phyloP scores from a whole-genome alignment of 2,113 vertebrate genomes.

The Myotis lucifugus region DNA sequence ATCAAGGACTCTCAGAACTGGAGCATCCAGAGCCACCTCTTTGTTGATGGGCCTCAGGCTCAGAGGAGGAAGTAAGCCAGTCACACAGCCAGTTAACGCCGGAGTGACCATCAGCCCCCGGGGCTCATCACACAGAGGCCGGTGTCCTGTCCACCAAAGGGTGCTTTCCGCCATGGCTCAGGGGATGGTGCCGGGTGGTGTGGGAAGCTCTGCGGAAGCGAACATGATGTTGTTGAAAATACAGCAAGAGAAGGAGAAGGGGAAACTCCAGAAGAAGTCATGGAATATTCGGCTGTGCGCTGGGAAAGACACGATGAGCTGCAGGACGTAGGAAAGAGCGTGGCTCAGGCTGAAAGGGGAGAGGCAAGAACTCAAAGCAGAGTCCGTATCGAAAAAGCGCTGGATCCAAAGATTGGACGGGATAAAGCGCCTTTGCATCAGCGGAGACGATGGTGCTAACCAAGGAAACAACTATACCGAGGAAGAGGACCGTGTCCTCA shows the following conservation, averaged over 20 bases:
- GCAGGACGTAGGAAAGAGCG: background rate
- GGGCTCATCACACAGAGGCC: fast-evolving
- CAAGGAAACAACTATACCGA: background rate
- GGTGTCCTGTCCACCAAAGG: background rate
- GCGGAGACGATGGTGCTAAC: background rate
- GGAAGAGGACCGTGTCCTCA: background rate
- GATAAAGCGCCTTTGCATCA: background rate
- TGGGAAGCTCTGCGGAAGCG: background rate
- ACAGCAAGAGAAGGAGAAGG: background rate
- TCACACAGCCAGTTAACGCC: fast-evolving
- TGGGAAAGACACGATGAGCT: background rate
- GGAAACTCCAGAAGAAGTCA: background rate
- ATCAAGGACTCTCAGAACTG: background rate
- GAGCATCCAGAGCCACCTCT: background rate
- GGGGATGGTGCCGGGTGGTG: fast-evolving
- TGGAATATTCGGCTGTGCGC: background rate
- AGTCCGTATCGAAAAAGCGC: background rate
- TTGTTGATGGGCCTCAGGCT: fast-evolving
- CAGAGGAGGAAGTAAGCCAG: background rate
- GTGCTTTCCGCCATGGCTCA: background rate
- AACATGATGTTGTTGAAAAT: background rate
- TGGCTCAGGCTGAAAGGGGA: background rate
- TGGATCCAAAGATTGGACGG: background rate
- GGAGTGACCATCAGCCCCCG: background rate
- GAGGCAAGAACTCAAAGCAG: background rate